These are phyloP conservation scores for Alexandromys oeconomus DNA, from an alignment of 2,797 vertebrate genomes.

Conservation along the genomic window DNA sequence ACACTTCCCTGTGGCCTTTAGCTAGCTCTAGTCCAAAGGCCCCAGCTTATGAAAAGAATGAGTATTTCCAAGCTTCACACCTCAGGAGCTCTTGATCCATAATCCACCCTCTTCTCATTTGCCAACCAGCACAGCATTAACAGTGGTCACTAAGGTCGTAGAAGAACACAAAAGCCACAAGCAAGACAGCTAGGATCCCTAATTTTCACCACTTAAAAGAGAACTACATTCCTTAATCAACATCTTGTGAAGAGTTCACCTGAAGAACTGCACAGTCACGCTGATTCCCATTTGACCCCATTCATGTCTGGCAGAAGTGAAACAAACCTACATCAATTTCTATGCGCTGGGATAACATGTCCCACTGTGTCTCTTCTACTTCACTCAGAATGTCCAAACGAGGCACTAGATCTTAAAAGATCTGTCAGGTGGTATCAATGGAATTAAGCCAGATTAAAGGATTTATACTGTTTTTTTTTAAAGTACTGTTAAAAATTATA, in stretches of 20 bases:
- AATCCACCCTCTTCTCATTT: not conserved
- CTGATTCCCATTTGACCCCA: not conserved
- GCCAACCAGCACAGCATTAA: slow-evolving; percentile 23
- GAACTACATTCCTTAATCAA: not conserved
- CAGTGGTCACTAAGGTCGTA: not conserved
- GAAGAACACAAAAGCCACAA: not conserved
- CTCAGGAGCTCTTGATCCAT: not conserved
- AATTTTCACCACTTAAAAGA: not conserved
- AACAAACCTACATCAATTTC: slow-evolving; percentile 36
- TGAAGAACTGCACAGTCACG: not conserved
- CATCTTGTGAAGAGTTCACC: not conserved
- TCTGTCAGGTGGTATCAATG: not conserved
- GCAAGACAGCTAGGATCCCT: not conserved
- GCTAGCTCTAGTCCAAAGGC: not conserved
- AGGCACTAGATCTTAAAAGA: not conserved
- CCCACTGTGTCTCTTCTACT: not conserved
- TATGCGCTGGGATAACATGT: not conserved
- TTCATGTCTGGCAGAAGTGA: not conserved
- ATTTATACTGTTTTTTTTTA: not conserved
- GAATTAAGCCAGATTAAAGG: slow-evolving; percentile 45
- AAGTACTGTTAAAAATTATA: not conserved
- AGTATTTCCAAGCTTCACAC: slow-evolving; percentile 3
- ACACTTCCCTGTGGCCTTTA: not conserved
- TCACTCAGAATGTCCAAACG: slow-evolving; percentile 37
- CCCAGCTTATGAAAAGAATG: not conserved